Conservation (phyloP, 2,797 vertebrate genomes). For the Erethizon dorsatum region DNA sequence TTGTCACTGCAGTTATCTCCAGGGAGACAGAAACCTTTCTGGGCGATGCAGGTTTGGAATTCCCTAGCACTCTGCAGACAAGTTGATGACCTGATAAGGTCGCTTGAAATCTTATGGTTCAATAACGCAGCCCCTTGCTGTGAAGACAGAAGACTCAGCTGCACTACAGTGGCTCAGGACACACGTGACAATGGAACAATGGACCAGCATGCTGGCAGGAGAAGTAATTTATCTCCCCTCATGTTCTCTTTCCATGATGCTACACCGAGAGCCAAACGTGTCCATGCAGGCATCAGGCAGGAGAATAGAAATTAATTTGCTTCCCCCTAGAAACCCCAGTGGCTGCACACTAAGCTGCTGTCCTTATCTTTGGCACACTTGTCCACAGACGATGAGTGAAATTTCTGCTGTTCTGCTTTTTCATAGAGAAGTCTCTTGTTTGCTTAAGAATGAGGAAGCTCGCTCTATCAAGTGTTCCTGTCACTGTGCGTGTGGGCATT, state of each 20-base stretch:
- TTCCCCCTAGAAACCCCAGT: conserved; percentile 52
- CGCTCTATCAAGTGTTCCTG: conserved; percentile 54
- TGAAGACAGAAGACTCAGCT: not conserved
- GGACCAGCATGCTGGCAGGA: not conserved
- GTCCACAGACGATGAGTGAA: conserved; percentile 57
- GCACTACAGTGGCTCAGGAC: not conserved
- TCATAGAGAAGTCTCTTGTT: conserved; percentile 42
- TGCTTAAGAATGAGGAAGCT: conserved; percentile 61
- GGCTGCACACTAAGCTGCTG: not conserved
- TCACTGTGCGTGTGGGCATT: not conserved
- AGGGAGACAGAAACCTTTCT: not conserved
- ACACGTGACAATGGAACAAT: conserved; percentile 56
- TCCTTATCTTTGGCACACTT: conserved; percentile 70
- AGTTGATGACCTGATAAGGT: conserved; percentile 32
- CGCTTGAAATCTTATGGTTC: conserved; percentile 35
- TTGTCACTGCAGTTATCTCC: conserved; percentile 60
- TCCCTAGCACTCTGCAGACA: not conserved
- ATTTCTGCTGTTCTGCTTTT: conserved; percentile 41
- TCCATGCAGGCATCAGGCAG: not conserved
- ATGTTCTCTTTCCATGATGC: conserved; percentile 52
- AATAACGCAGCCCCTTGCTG: not conserved
- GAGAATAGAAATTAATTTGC: conserved; percentile 77
- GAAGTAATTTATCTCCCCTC: conserved; percentile 75
- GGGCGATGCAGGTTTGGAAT: not conserved
- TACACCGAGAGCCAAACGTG: conserved; percentile 49